These are phyloP conservation scores for Platygyra sinensis DNA, from an alignment of 64 coral and sea anemone species.

Conservation along the genomic window DNA sequence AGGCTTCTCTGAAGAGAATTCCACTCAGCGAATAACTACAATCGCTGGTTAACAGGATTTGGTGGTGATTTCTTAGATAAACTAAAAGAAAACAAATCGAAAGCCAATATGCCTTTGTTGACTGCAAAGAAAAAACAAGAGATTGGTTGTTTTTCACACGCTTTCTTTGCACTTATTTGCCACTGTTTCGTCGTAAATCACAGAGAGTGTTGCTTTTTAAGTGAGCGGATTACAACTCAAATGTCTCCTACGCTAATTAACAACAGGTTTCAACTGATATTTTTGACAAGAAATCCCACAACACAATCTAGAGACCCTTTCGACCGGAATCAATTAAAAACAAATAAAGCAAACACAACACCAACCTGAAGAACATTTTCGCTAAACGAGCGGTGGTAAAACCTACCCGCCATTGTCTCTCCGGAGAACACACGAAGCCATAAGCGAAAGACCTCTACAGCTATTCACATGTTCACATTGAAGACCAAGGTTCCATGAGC, in stretches of 20 bases:
- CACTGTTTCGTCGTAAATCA: no score
- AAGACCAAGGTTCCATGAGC: not conserved
- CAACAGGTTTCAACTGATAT: not conserved
- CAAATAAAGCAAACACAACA: not conserved
- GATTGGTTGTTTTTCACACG: no score
- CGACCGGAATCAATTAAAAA: not conserved
- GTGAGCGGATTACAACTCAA: no score
- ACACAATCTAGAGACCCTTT: not conserved
- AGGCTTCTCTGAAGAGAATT: no score
- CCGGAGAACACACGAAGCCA: not conserved
- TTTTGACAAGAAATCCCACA: not conserved
- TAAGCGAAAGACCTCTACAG: not conserved
- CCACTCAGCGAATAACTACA: no score
- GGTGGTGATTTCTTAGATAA: no score
- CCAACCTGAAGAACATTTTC: not conserved
- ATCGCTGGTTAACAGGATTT: no score
- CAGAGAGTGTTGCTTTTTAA: not conserved
- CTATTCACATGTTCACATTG: not conserved
- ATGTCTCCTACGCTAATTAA: no score
- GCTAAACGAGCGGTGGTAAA: not conserved
- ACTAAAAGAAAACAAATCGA: no score
- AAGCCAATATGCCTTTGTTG: no score
- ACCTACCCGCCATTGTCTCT: not conserved
- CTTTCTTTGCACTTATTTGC: no score
- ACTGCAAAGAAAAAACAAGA: no score